phyloP scores from a whole-genome alignment of 2,113 vertebrate species.

The Balaenoptera acutorostrata region DNA sequence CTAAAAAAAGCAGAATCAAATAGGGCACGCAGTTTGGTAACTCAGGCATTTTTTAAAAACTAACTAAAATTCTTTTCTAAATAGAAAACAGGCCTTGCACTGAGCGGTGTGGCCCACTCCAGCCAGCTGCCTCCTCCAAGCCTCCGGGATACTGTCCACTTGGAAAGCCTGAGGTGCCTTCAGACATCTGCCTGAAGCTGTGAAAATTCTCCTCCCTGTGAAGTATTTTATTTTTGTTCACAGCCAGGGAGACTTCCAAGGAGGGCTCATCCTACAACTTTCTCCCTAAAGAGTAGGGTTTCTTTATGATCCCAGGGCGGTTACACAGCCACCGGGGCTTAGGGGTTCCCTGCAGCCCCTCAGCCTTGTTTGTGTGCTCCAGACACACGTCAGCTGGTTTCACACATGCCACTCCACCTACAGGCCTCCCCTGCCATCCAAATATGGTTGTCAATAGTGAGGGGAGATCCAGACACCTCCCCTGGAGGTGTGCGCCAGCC shows the following conservation, averaged over 20 bases:
- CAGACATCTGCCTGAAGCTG: neutral
- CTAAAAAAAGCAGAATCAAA: neutral
- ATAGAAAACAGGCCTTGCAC: constrained; percentile 1
- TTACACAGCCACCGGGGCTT: neutral
- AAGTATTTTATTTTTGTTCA: neutral
- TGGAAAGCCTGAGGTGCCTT: neutral
- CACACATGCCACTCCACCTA: neutral
- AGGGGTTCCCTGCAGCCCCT: no score
- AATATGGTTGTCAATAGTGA: neutral
- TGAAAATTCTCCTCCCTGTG: neutral
- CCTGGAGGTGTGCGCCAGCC: neutral
- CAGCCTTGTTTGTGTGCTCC: no score
- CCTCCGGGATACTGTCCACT: neutral
- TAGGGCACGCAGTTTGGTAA: neutral
- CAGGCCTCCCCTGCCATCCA: neutral
- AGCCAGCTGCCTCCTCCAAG: neutral
- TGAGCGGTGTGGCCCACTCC: neutral
- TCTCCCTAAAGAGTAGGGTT: neutral
- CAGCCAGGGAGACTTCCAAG: neutral
- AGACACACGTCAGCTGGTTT: neutral
- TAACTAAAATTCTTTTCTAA: constrained; percentile 3
- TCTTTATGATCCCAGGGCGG: neutral
- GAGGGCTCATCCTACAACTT: neutral
- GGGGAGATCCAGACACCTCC: neutral
- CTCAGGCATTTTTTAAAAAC: neutral